Conservation (phyloP, 2,888 invertebrate genomes). For the Drosophila mettleri region DNA sequence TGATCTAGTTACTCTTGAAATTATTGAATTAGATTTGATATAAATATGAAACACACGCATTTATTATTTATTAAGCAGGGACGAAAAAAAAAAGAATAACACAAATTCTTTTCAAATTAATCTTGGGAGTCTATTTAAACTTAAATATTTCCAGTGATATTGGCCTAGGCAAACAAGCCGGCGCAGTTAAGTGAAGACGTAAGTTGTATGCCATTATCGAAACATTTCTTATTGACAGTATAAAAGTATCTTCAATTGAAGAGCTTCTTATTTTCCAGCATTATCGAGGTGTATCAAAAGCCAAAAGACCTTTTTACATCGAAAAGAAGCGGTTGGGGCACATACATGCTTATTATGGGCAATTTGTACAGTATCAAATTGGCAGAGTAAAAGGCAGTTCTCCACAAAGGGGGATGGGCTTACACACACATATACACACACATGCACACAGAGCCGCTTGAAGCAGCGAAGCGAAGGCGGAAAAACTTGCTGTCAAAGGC, state of each 20-base stretch:
- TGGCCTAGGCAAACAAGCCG: too few species aligned
- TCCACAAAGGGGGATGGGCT: background rate
- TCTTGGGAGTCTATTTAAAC: background rate
- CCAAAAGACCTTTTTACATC: slow-evolving; percentile 18
- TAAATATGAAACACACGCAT: too few species aligned
- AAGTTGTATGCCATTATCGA: background rate
- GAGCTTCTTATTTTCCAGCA: background rate
- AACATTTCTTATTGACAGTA: background rate
- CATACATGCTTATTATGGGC: slow-evolving; percentile 52
- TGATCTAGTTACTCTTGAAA: background rate
- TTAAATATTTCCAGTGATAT: background rate
- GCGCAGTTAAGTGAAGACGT: background rate
- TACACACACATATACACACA: background rate
- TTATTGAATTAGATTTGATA: background rate
- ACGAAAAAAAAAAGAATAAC: too few species aligned
- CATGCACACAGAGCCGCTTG: background rate
- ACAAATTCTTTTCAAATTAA: background rate
- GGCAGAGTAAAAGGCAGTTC: slow-evolving; percentile 9
- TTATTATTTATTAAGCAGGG: too few species aligned
- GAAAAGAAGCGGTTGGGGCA: background rate
- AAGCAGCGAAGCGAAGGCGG: slow-evolving; percentile 10
- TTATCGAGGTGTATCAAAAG: slow-evolving; percentile 20
- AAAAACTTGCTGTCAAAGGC: slow-evolving; percentile 48
- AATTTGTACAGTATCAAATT: slow-evolving; percentile 48
- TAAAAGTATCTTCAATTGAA: background rate